Base-by-base conservation (phyloP, 2,113 vertebrate species). In the Vulpes lagopus region DNA sequence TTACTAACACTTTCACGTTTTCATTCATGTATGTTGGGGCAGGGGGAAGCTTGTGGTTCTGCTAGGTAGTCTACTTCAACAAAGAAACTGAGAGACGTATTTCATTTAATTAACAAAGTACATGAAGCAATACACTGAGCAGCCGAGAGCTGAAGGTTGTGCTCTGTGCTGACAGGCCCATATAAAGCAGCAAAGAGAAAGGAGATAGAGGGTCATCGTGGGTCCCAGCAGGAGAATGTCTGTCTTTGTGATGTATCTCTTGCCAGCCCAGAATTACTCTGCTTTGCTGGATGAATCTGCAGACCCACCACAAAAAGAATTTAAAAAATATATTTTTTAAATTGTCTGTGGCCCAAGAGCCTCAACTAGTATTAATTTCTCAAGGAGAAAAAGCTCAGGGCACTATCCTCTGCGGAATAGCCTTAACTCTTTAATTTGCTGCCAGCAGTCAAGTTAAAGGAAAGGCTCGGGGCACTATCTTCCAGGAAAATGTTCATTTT, bases 341-440 rank as follows among this genome's bases (percentile, higher is more conserved):
- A 65, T 87, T 23, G 1, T 57, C 62, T 49, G 20, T 59, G 51
- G 59, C 60, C n/a, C 10, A 79, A 69, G 73, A 43, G 57, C 60
- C 74, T 69, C 83, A 35, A 57, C 59, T 30, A 51, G 60, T 30
- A 60, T 88, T 38, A 76, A 12, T 69, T 69, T 80, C 62, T 59
- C 60, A 20, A 79, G 51, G 71, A 92, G 27, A 43, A 87, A 67
- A 74, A 38, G 49, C 22, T 38, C 35, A 79, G 35, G 74, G 62
- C 92, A 80, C 53, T 87, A 57, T 49, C 35, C 14, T 69, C 35
- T 43, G 32, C 57, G 71, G 69, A 78, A 86, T 55, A 80, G 12
- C 32, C 60, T 91, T 86, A n/a, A 57, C n/a, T 94, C 51, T 51
- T 80, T 88, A 15, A 60, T 88, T 88, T 88, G 20, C 35, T 88